Evolutionary conservation across 2,888 invertebrate genomes (phyloP).

Genomic region (Geophilus truncorum): DNA sequence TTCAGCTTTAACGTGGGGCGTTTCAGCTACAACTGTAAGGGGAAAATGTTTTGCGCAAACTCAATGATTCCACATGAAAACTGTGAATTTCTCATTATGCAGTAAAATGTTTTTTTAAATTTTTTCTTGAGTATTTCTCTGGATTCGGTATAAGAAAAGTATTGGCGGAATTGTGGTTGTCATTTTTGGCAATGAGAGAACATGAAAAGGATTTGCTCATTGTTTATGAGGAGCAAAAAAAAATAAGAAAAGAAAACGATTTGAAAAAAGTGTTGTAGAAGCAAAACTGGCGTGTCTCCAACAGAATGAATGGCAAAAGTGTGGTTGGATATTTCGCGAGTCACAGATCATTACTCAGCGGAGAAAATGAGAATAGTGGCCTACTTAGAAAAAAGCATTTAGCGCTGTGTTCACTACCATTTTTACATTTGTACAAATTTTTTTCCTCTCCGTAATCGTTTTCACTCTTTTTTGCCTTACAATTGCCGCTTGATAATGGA

Average conservation of each 20-base stretch:
- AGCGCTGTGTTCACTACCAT: not conserved
- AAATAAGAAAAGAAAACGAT: not conserved
- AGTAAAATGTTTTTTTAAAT: not conserved
- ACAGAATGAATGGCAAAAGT: not conserved
- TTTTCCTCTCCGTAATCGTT: not conserved
- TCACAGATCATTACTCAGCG: conserved; percentile 12
- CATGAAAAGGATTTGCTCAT: conserved; percentile 12
- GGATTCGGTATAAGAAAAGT: not conserved
- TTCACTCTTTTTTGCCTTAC: not conserved
- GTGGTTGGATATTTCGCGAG: conserved; percentile 11
- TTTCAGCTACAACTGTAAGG: too few species aligned
- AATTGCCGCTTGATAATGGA: not conserved
- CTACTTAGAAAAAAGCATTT: not conserved
- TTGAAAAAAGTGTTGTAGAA: conserved; percentile 16
- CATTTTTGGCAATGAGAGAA: conserved; percentile 3
- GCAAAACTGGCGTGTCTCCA: conserved; percentile 5
- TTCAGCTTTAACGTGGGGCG: too few species aligned
- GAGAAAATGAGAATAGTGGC: conserved; percentile 9
- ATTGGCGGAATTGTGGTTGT: conserved; percentile 6
- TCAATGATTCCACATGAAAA: too few species aligned
- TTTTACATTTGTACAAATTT: not conserved
- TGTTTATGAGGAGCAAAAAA: not conserved
- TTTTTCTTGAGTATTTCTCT: not conserved
- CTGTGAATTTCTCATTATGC: not conserved
- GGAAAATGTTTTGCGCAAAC: too few species aligned